Evolutionary conservation across 2,113 vertebrate species (phyloP).

Genomic region (Ploceus nigricollis): DNA sequence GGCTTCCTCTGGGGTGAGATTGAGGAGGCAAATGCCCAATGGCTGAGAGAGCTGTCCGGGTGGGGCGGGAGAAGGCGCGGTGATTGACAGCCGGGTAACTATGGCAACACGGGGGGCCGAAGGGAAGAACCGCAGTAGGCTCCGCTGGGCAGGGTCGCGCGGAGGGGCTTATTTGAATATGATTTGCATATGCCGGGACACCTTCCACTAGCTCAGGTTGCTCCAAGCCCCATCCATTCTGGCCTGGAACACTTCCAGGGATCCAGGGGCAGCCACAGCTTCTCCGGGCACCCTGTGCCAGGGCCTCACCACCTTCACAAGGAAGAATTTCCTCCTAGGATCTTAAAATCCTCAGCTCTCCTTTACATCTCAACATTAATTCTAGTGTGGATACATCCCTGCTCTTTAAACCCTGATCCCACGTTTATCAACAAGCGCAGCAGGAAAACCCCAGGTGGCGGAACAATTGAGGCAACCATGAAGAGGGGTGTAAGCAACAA

Average conservation of each 20-base stretch:
- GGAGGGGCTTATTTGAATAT: not conserved
- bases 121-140: not conserved
- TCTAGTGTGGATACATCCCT: not conserved
- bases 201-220: fast-evolving
- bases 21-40: fast-evolving
- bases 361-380: no score
- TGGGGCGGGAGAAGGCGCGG: not conserved
- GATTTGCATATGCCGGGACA: not conserved
- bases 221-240: fast-evolving
- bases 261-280: not conserved
- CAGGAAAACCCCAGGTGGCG: not conserved
- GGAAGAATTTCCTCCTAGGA: not conserved
- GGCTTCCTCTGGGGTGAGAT: fast-evolving
- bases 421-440: fast-evolving
- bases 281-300: no score
- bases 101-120: not conserved
- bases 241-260: not conserved
- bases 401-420: not conserved
- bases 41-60: fast-evolving
- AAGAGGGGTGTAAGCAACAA: not conserved
- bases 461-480: not conserved
- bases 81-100: not conserved
- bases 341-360: not conserved
- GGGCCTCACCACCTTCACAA: fast-evolving
- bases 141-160: not conserved